Evolutionary conservation across 1,140 invertebrate genomes (phyloP), one percentile per base, ranked within the genome.

Genomic region (Drosophila tropicalis): DNA sequence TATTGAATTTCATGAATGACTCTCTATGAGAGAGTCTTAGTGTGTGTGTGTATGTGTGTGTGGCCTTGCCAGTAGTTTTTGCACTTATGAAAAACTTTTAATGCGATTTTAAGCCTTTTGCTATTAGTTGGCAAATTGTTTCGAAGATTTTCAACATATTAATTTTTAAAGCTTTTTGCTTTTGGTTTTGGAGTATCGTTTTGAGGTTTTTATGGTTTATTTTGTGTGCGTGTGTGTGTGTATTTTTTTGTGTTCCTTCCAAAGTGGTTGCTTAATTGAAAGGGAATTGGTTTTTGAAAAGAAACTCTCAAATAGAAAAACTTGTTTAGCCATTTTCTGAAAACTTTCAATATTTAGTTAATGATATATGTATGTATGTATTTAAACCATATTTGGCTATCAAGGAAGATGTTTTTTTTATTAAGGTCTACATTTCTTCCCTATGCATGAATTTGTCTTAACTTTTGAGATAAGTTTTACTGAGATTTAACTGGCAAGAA

Each of bases 111-210:
- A 83, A 87, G 80, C 80, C 80, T 67, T 70, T 79, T 74, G 75
- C 75, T 89, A 89, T 83, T 79, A 89, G 84, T 73, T 87, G 19
- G 83, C 65, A 83, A 89, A 87, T 89, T 82, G 84, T 83, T 74
- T 60, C 63, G 44, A 71, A 83, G 84, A 83, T 89, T 87, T 87
- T 76, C 67, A 67, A 68, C 72, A 89, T 87, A 87, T 87, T 87
- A 77, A 83, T 85, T 85, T 78, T 85, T 61, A 79, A 87, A 69
- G 60, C 62, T 22, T 44, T 56, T 67, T 57, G 29, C 55, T 12
- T 39, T 39, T 39, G 36, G 36, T 39, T 39, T 39, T 36, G 7
- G 36, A 12, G 36, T 39, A 12, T 67, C 17, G 60, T 62, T 60
- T 51, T n/a, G 22, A 56, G 64, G 22, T 55, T 74, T 54, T 54